Percentiles rank a stretch among this genome's conserved stretches.
These are phyloP conservation scores for Microcebus tavaratra DNA, from an alignment of 2,113 vertebrate species.

Conservation along the genomic window DNA sequence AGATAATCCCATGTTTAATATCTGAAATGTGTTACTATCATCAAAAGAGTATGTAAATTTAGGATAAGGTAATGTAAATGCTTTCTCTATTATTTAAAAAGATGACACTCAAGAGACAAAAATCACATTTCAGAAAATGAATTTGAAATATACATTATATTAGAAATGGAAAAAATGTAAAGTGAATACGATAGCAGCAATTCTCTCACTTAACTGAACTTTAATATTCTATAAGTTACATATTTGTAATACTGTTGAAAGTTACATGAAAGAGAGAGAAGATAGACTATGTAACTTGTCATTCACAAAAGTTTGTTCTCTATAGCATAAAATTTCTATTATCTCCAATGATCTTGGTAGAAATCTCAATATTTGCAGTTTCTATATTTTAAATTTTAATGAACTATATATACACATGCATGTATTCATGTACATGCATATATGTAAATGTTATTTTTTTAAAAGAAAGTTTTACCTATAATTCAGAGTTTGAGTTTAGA, in stretches of 20 bases:
- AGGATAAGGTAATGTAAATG: background rate
- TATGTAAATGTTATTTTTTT: background rate
- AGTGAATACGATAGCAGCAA: background rate
- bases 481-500: background rate
- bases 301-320: background rate
- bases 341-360: background rate
- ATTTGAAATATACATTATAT: background rate
- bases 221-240: background rate
- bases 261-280: background rate
- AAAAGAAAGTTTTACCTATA: background rate
- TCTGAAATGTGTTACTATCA: background rate
- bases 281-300: background rate
- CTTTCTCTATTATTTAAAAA: slow-evolving; percentile 12
- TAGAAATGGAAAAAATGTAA: background rate
- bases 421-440: background rate
- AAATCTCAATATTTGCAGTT: background rate
- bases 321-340: background rate
- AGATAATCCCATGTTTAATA: background rate
- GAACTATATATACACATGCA: background rate
- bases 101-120: background rate
- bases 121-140: background rate
- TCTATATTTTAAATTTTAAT: background rate
- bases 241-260: background rate
- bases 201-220: background rate
- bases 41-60: slow-evolving; percentile 25